Evolutionary conservation across 2,888 invertebrate genomes (phyloP).

Genomic region (Tetragnatha montana): DNA sequence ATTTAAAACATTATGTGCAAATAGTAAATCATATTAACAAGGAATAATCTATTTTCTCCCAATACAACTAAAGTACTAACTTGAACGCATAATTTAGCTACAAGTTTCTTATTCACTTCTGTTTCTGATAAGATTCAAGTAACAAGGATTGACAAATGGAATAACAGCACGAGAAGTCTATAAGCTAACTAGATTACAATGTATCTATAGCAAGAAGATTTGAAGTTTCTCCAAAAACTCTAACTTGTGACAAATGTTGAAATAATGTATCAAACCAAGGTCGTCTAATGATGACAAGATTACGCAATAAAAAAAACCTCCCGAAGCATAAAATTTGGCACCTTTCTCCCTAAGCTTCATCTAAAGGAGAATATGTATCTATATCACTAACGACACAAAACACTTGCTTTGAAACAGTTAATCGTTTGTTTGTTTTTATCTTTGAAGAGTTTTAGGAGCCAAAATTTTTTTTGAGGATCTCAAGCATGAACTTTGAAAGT

Average conservation of each 20-base stretch:
- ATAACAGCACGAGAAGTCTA: no score
- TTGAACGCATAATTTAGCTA: no score
- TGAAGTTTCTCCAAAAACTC: no score
- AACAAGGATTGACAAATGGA: no score
- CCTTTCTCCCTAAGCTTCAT: background rate
- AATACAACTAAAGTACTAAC: no score
- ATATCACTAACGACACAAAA: slow-evolving; percentile 3
- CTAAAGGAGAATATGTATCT: background rate
- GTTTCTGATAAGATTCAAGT: no score
- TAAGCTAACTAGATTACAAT: no score
- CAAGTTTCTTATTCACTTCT: no score
- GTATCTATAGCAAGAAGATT: no score
- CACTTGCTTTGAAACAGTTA: background rate
- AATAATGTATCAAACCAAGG: background rate
- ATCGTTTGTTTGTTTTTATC: slow-evolving; percentile 2
- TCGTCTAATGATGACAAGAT: background rate
- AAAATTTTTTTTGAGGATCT: background rate
- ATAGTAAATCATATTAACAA: no score
- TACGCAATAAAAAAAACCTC: background rate
- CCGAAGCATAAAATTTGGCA: background rate
- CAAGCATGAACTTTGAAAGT: background rate
- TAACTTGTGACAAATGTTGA: background rate
- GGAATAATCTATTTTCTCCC: no score
- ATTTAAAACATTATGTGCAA: no score
- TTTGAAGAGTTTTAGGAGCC: slow-evolving; percentile 1